Base-by-base conservation (phyloP, 2,797 vertebrate species). In the Galaxias olidus region DNA sequence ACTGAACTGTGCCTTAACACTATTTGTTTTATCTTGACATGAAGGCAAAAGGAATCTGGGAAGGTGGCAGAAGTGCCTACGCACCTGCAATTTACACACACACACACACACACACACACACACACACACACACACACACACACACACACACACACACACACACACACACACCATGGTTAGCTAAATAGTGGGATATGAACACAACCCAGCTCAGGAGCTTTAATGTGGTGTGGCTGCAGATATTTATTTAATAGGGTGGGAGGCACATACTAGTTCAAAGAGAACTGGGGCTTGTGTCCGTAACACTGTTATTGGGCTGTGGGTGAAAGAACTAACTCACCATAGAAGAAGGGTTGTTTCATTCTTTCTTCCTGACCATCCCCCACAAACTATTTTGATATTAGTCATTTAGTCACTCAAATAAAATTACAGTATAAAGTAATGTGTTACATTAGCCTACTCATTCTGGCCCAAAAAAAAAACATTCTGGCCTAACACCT, bases 191-290 rank as follows among this genome's bases (percentile, higher is more conserved):
- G 61, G 61, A 42, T 52, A 59, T 48, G 59, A 65, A 57, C 47
- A 71, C 59, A 67, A 51, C 47, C 44, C 40, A 67, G 49, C 60
- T 15, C 54, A 55, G 63, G 61, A 63, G 70, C 54, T 70, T 56
- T 63, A 46, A 55, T 71, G 44, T 55, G 44, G n/a, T 65, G 47
- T 54, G 69, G 58, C 64, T 62, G 61, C 30, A 30, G 66, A 50
- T 68, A 57, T 63, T 71, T 56, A 50, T 72, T 67, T 76, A 71
- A 74, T 73, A 53, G 46, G 65, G 61, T 71, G 63, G 53, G 46
- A 67, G 70, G 30, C 6, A 65, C 18, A 46, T 17, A 12, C 10
- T 8, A 69, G 68, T 69, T 79, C 67, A 73, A 79, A 79, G 68
- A 18, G 47, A 10, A 10, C 69, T n/a, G 18, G 46, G 43, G 54